A percentile compares a stretch with the other conserved stretches of the same genome.
phyloP scores from a whole-genome alignment of 2,113 vertebrate genomes.

The Ceuthmochares aereus region DNA sequence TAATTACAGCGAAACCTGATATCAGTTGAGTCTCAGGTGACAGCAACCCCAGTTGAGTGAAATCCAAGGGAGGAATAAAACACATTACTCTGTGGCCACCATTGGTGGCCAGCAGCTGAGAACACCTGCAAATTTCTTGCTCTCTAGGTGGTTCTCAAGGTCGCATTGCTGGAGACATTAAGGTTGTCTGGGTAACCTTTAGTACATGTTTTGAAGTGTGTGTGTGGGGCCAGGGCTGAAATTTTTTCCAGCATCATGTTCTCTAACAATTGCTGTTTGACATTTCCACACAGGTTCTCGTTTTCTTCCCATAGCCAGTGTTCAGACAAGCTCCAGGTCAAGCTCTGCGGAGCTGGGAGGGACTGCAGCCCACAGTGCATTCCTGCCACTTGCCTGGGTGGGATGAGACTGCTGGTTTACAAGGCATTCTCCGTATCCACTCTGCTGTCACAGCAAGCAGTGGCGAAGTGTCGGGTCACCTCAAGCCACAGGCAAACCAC shows the following conservation, averaged over 20 bases:
- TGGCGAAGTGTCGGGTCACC: background rate
- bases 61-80: background rate
- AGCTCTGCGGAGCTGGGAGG: background rate
- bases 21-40: background rate
- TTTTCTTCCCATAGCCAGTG: background rate
- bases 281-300: background rate
- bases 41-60: background rate
- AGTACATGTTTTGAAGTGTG: background rate
- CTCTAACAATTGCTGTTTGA: background rate
- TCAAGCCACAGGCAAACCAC: background rate
- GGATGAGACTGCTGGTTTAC: background rate
- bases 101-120: accelerated
- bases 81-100: accelerated
- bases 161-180: background rate
- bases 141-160: background rate
- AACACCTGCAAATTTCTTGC: background rate
- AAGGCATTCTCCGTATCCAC: accelerated
- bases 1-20: background rate
- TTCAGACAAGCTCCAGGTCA: background rate
- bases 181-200: background rate
- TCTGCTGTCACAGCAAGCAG: background rate
- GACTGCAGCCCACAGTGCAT: background rate
- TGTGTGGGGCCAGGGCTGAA: background rate
- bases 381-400: background rate
- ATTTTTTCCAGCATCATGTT: background rate